phyloP scores from a whole-genome alignment of 1,140 invertebrate species.

The Drosophila nigrodunni region DNA sequence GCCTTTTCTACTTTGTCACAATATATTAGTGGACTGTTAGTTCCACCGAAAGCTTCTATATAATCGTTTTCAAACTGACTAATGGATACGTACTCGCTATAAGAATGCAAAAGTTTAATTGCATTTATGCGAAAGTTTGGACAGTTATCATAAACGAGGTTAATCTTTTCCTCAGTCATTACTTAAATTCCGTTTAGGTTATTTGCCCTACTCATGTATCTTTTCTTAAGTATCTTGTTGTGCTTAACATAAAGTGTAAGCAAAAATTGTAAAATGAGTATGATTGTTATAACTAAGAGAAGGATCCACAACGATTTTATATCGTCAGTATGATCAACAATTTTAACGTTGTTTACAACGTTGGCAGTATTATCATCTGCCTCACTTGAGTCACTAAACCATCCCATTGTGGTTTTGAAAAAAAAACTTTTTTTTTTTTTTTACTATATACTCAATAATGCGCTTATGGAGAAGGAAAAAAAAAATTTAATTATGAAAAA shows the following conservation, averaged over 20 bases:
- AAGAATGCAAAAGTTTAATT: too few species aligned
- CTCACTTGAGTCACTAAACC: slow-evolving; percentile 4
- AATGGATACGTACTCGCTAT: too few species aligned
- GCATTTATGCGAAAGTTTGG: too few species aligned
- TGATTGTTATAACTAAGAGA: neutral
- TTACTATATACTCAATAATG: too few species aligned
- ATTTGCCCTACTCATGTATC: neutral
- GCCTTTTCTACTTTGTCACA: too few species aligned
- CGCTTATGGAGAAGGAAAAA: too few species aligned
- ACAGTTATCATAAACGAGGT: too few species aligned
- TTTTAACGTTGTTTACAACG: neutral
- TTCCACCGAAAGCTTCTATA: too few species aligned
- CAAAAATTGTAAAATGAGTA: slow-evolving; percentile 2
- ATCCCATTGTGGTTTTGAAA: neutral
- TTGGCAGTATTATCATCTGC: slow-evolving; percentile 6
- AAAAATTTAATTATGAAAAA: too few species aligned
- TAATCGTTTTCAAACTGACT: too few species aligned
- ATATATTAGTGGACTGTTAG: too few species aligned
- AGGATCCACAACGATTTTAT: neutral
- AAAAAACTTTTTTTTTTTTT: too few species aligned
- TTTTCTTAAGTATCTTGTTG: neutral
- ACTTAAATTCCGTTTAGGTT: neutral
- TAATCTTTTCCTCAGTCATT: neutral
- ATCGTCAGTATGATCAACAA: neutral
- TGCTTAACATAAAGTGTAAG: slow-evolving; percentile 11